Percentiles rank a stretch among this genome's conserved stretches.
Conservation (phyloP, 2,888 invertebrate genomes). For the Spodoptera exigua region DNA sequence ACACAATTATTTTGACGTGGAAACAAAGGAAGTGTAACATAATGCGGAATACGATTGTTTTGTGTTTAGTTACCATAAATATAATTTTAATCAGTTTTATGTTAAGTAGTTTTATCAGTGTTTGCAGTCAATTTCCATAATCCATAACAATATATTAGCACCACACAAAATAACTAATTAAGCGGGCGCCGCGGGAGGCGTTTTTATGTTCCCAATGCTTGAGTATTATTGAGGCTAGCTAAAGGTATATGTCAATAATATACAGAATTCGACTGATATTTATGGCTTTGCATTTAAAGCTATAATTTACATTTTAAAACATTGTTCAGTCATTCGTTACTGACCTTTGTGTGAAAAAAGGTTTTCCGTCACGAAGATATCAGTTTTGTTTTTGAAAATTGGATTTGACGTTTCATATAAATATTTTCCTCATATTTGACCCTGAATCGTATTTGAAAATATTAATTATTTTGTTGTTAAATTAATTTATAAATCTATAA, state of each 20-base stretch:
- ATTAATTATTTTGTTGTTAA: conserved; percentile 25
- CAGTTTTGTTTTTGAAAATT: conserved; percentile 28
- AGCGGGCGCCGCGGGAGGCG: conserved; percentile 46
- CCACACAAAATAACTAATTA: conserved; percentile 46
- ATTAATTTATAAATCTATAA: conserved; percentile 16
- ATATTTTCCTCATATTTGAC: conserved; percentile 34
- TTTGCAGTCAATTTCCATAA: conserved; percentile 34
- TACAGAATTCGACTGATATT: conserved; percentile 39
- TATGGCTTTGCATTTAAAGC: conserved; percentile 25
- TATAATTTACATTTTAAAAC: conserved; percentile 28
- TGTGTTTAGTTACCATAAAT: conserved; percentile 1
- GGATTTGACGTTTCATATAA: conserved; percentile 16
- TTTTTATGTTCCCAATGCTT: conserved; percentile 44
- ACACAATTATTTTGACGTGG: neutral
- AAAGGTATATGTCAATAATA: conserved; percentile 49
- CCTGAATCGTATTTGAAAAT: conserved; percentile 27
- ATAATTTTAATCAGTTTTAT: neutral
- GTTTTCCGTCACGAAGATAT: conserved; percentile 9
- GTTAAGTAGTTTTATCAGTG: conserved; percentile 17
- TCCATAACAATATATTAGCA: conserved; percentile 32
- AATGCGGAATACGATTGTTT: neutral
- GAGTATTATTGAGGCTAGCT: conserved; percentile 46
- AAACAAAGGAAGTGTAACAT: neutral
- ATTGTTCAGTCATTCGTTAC: conserved; percentile 4
- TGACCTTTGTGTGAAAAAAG: conserved; percentile 18